A percentile compares a stretch with the other conserved stretches of the same genome.
phyloP scores from a whole-genome alignment of 1,140 invertebrate genomes.

The Drosophila saltans region DNA sequence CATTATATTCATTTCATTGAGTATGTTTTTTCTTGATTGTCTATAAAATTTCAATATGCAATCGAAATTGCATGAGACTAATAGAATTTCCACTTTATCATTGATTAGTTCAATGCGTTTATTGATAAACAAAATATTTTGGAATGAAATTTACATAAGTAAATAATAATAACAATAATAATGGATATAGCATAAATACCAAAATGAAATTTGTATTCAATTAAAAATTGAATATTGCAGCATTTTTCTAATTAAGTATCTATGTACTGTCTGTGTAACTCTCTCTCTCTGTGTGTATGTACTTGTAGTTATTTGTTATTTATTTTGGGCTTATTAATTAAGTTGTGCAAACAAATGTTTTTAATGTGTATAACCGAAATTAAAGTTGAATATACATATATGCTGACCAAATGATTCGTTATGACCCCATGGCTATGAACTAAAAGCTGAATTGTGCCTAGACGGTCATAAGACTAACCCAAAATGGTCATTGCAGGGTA shows the following conservation, averaged over 20 bases:
- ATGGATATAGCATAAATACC: background rate
- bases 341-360: conserved; percentile 14
- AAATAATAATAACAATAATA: conserved; percentile 1
- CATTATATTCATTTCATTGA: background rate
- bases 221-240: conserved; percentile 8
- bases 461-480: conserved; percentile 64
- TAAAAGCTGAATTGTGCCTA: conserved; percentile 39
- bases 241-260: conserved; percentile 16
- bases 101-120: conserved; percentile 14
- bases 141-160: conserved; percentile 8
- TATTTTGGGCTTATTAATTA: conserved; percentile 14
- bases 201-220: conserved; percentile 15
- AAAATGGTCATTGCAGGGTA: conserved; percentile 76
- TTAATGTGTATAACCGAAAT: background rate
- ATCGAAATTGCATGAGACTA: conserved; percentile 5
- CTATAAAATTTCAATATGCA: background rate
- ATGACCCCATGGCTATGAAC: conserved; percentile 33
- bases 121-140: conserved; percentile 20
- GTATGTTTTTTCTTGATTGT: background rate
- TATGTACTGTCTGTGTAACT: background rate
- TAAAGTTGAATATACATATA: conserved; percentile 2
- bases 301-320: conserved; percentile 4
- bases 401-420: conserved; percentile 69
- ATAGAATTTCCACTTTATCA: background rate
- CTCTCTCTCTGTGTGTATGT: background rate